phyloP scores from a whole-genome alignment of 2,113 vertebrate species.

The Talpa occidentalis region DNA sequence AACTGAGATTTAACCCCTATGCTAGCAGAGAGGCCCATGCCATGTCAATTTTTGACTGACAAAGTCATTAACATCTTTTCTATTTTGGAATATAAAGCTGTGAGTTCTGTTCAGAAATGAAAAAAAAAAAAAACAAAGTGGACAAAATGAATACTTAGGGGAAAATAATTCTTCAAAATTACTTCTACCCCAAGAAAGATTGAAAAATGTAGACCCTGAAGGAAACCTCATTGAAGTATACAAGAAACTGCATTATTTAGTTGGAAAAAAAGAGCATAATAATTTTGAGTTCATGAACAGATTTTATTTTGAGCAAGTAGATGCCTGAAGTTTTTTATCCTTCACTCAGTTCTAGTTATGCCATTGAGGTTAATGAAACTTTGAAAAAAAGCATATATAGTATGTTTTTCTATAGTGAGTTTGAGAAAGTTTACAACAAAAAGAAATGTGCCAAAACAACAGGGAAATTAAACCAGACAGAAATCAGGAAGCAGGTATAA shows the following conservation, averaged over 20 bases:
- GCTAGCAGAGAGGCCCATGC: no score
- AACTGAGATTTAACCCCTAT: no score
- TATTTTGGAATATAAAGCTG: neutral
- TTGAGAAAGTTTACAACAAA: constrained; percentile 4
- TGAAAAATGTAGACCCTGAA: neutral
- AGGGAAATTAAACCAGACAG: neutral
- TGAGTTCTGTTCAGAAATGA: neutral
- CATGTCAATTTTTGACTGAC: neutral
- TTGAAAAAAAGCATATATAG: neutral
- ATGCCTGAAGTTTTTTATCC: neutral
- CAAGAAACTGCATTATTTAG: constrained; percentile 32
- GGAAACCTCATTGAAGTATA: constrained; percentile 29
- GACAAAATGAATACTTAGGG: neutral
- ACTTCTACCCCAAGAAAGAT: neutral
- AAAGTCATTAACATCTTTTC: neutral
- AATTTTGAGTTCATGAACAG: constrained; percentile 11
- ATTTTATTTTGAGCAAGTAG: constrained; percentile 51
- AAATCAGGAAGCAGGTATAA: neutral
- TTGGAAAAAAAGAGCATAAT: constrained; percentile 12
- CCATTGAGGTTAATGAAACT: neutral
- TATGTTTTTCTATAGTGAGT: neutral
- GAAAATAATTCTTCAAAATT: constrained; percentile 44
- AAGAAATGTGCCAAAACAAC: neutral
- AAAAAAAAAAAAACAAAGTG: neutral
- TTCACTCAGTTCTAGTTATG: neutral